Base-by-base conservation (phyloP, 2,888 invertebrate species). In the Hesperia comma region DNA sequence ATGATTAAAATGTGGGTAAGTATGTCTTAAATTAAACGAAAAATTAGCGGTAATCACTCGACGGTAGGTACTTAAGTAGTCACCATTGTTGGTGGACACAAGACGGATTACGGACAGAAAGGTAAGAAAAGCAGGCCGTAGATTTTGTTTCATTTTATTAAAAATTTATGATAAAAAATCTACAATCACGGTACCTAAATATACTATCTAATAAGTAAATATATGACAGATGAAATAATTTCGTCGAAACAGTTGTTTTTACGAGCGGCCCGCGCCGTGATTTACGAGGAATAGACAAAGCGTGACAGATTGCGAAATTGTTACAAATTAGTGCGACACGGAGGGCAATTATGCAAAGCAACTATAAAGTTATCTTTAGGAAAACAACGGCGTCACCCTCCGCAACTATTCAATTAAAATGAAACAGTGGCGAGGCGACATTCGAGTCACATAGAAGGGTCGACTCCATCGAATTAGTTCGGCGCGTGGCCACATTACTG, bases 401-500 rank as follows among this genome's bases (percentile, higher is more conserved):
- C 75, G 79, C 78, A 88, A 92, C 91, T 92, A 92, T 92, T 92
- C 92, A 92, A 92, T 92, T 92, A 92, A 86, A 92, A 91, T 85
- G 86, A 87, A 88, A 85, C 90, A 86, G 85, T 83, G 85, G 79
- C 82, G 83, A 79, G 74, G 81, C 81, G 82, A 84, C 85, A 90
- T 90, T 89, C 90, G 84, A 87, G 87, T 91, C 90, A 90, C 90
- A 91, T 87, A 84, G 75, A 77, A 77, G 84, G 84, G 87, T 86
- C 88, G 84, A 78, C 81, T 85, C 81, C 87, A 86, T 87, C 86
- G 88, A 92, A 92, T 92, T 91, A 91, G 86, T 84, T 79, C 82
- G 88, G 87, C 91, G 91, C 92, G 92, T 92, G 92, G 90, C 92
- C 85, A 85, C 89, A 91, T 92, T 90, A 92, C 88, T 84, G 83